Conservation (phyloP, 1,140 invertebrate species). For the Drosophila tristis region DNA sequence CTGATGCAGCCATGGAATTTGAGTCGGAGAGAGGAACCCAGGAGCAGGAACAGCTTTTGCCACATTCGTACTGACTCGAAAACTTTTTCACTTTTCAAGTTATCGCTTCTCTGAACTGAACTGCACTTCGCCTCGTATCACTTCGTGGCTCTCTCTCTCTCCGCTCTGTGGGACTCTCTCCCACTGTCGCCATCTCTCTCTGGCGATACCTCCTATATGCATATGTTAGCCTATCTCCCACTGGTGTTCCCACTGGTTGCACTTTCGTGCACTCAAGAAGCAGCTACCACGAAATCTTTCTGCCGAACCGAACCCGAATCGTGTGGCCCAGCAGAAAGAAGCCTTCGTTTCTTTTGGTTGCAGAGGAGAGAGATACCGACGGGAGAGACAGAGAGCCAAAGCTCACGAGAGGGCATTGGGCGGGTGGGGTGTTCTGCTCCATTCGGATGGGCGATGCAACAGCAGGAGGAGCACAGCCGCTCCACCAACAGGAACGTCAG, state of each 20-base stretch:
- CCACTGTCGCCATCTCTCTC: conserved; percentile 3
- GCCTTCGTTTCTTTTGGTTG: conserved; percentile 25
- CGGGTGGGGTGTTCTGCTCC: neutral
- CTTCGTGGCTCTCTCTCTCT: conserved; percentile 12
- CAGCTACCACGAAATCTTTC: conserved; percentile 40
- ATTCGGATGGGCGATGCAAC: conserved; percentile 13
- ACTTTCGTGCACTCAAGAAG: conserved; percentile 42
- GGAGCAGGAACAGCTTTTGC: neutral
- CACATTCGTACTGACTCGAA: conserved; percentile 26
- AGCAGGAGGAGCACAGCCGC: conserved; percentile 5
- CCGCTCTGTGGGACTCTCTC: conserved; percentile 7
- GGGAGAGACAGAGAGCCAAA: neutral
- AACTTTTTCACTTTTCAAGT: conserved; percentile 66
- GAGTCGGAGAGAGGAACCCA: too few relatives aligned
- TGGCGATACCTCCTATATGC: too few relatives aligned
- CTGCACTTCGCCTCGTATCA: neutral
- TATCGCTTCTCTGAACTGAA: conserved; percentile 24
- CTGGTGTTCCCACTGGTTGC: conserved; percentile 24
- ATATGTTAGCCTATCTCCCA: neutral
- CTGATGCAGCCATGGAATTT: neutral
- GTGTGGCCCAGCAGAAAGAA: conserved; percentile 28
- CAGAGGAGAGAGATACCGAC: conserved; percentile 8
- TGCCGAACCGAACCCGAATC: conserved; percentile 31
- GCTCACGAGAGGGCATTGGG: conserved; percentile 19
- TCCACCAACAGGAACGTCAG: conserved; percentile 12